Base-by-base conservation (phyloP, 2,797 vertebrate species). In the Cottoperca gobio region DNA sequence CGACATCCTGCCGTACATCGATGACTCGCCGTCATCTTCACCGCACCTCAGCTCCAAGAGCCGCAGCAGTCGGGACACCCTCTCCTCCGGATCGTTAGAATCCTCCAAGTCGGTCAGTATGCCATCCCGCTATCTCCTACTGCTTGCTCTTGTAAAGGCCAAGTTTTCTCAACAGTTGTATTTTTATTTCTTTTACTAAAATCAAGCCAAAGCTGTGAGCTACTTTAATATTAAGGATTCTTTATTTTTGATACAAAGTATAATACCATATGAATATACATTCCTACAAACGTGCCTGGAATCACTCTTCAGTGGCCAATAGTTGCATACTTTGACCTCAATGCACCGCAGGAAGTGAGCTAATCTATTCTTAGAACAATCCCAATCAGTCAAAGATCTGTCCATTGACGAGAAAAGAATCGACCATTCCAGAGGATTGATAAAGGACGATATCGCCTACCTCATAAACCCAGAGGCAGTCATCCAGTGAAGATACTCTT, bases 1-100 rank as follows among this genome's bases (percentile, higher is more conserved):
- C 71, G 98, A 99, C 45, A 95, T 96, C 83, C 95, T 99, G 92
- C 97, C 98, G 16, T 99, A 96, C 91, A 97, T 99, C 3, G 97
- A 99, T 1, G 98, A 99, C 89, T 99, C 98, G 0, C 98, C 98
- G 0, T 98, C 97, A 0, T 99, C 98, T 46, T 99, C 98, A 0
- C 98, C 98, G 0, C 97, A 97, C 71, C 97, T 99, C 76, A 95
- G 97, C 93, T 96, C 96, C 89, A 98, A 98, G 93, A 96, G 96
- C 85, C 96, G 97, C 62, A 96, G 95, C 91, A 95, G 96, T 86
- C 94, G 96, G 9, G 98, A 99, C 54, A 95, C 95, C 0, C 92
- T 97, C 24, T 96, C 96, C 48, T 96, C 96, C 0, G 97, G 97
- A 26, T 96, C 96, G 0, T 54, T 97, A 79, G 97, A 99, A 82